phyloP scores from a whole-genome alignment of 1,140 invertebrate species.

The Drosophila nebulosa region DNA sequence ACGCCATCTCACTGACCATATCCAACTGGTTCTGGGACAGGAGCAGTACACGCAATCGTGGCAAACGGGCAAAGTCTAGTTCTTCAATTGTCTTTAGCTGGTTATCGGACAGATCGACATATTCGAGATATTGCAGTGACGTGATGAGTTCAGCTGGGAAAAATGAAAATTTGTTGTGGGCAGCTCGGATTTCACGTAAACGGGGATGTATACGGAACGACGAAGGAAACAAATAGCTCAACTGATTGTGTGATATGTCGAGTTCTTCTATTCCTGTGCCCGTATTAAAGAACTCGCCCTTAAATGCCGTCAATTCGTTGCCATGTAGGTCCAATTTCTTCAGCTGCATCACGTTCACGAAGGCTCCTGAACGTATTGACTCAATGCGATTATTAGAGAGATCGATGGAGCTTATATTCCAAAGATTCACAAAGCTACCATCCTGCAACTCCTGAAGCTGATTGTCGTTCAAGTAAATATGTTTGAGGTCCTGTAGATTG shows the following conservation, averaged over 20 bases:
- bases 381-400: constrained; percentile 89
- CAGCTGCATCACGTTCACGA: constrained; percentile 87
- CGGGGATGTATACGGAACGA: constrained; percentile 91
- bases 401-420: constrained; percentile 87
- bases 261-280: constrained; percentile 87
- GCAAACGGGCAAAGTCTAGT: constrained; percentile 91
- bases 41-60: constrained; percentile 86
- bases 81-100: constrained; percentile 89
- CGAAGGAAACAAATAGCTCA: constrained; percentile 89
- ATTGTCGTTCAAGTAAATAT: constrained; percentile 86
- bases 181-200: constrained; percentile 85
- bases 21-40: constrained; percentile 89
- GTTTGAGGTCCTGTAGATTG: constrained; percentile 85
- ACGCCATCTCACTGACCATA: constrained; percentile 91
- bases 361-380: constrained; percentile 86
- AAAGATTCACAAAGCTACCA: constrained; percentile 87
- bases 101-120: constrained; percentile 89
- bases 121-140: constrained; percentile 87
- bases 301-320: constrained; percentile 88
- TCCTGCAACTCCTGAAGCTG: constrained; percentile 87
- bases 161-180: constrained; percentile 89
- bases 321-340: constrained; percentile 85
- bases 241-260: constrained; percentile 88
- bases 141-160: constrained; percentile 91
- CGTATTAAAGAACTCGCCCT: constrained; percentile 89